These are phyloP conservation scores for Lucifuga dentata DNA, from an alignment of 2,113 vertebrate genomes.

Conservation along the genomic window DNA sequence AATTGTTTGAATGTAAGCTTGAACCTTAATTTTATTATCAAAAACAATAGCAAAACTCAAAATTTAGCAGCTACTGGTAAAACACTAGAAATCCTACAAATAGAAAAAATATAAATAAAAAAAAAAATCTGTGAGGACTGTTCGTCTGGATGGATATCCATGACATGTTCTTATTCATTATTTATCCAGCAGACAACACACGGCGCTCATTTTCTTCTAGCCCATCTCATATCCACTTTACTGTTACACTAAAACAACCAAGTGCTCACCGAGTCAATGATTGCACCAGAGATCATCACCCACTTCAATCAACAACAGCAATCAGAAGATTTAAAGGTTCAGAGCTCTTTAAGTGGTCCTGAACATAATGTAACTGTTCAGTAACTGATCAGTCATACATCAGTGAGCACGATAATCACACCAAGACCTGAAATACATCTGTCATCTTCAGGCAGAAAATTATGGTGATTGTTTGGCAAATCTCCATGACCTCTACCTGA, in stretches of 20 bases:
- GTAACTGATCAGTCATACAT: constrained; percentile 2
- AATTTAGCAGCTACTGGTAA: too few species aligned
- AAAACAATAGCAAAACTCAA: too few species aligned
- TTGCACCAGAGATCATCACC: constrained; percentile 9
- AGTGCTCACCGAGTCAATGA: constrained; percentile 12
- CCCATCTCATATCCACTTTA: constrained; percentile 9
- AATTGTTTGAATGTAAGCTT: too few species aligned
- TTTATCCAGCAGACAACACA: constrained; percentile 19
- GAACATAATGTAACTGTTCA: not conserved
- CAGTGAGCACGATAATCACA: constrained; percentile 11
- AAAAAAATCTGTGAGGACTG: too few species aligned
- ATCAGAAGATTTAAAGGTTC: constrained; percentile 6
- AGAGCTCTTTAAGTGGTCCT: not conserved
- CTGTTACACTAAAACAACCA: constrained; percentile 18
- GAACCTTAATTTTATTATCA: too few species aligned
- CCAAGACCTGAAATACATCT: not conserved
- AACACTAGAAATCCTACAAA: too few species aligned
- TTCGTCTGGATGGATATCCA: not conserved
- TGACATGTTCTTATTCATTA: constrained; percentile 25
- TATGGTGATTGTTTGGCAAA: not conserved
- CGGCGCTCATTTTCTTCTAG: not conserved
- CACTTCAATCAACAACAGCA: constrained; percentile 13
- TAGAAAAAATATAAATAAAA: too few species aligned
- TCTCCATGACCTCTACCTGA: not conserved
- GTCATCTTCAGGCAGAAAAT: not conserved